Conservation (phyloP, 1,140 invertebrate species). For the Mercenaria mercenaria region DNA sequence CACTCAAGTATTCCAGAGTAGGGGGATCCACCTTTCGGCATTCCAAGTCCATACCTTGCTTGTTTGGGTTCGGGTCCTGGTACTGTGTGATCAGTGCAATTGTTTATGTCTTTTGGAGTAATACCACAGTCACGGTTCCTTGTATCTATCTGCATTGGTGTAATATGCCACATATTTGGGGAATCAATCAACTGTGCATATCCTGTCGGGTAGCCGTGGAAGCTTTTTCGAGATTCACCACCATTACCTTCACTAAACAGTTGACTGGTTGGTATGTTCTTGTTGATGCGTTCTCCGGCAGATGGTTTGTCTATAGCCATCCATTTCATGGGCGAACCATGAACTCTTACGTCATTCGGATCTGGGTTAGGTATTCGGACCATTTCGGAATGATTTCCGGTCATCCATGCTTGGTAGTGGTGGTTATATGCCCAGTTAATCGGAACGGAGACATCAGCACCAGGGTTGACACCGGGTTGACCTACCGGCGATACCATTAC, state of each 20-base stretch:
- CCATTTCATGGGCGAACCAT: conserved; percentile 68
- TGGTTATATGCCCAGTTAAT: conserved; percentile 72
- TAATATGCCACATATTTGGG: conserved; percentile 67
- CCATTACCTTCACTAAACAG: conserved; percentile 71
- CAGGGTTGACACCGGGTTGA: conserved; percentile 67
- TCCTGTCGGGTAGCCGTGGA: conserved; percentile 65
- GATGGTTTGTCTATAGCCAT: conserved; percentile 51
- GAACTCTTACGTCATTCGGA: conserved; percentile 66
- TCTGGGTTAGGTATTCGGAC: conserved; percentile 61
- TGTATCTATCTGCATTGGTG: conserved; percentile 71
- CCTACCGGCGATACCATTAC: conserved; percentile 66
- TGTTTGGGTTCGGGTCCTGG: conserved; percentile 66
- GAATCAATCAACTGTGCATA: conserved; percentile 69
- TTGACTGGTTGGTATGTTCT: conserved; percentile 64
- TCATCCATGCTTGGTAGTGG: conserved; percentile 72
- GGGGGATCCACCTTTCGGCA: conserved; percentile 49
- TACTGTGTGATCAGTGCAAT: conserved; percentile 39
- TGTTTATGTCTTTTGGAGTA: conserved; percentile 63
- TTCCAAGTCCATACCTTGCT: conserved; percentile 64
- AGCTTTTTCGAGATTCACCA: conserved; percentile 69
- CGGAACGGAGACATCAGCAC: conserved; percentile 67
- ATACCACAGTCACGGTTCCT: conserved; percentile 66
- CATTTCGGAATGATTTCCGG: conserved; percentile 63
- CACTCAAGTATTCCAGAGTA: conserved; percentile 69
- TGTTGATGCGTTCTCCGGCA: conserved; percentile 9